These are phyloP conservation scores for Varanus salvator DNA, from an alignment of 2,113 vertebrate genomes.

Conservation along the genomic window DNA sequence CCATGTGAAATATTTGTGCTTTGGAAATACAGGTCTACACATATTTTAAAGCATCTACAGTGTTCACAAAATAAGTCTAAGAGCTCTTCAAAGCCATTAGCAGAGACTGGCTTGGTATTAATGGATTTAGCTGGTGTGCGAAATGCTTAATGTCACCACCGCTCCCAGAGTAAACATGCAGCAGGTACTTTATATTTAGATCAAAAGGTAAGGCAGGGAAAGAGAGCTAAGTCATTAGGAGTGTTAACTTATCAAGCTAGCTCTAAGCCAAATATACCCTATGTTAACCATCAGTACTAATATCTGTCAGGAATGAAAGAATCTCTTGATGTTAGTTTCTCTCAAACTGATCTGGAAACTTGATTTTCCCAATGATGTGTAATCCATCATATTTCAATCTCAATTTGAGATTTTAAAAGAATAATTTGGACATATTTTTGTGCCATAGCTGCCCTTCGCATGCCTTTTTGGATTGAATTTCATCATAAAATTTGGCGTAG, in stretches of 20 bases:
- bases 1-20: conserved; percentile 5
- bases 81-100: conserved; percentile 58
- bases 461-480: no score
- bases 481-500: no score
- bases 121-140: conserved; percentile 41
- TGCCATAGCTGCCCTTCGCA: no score
- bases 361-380: no score
- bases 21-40: neutral
- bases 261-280: rapidly evolving
- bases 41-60: conserved; percentile 29
- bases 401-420: neutral
- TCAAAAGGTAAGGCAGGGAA: conserved; percentile 13
- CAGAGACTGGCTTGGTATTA: conserved; percentile 40
- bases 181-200: conserved; percentile 47
- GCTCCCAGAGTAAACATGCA: conserved; percentile 48
- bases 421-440: no score
- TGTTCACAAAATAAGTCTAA: neutral
- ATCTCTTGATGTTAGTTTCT: no score
- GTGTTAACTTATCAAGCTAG: neutral
- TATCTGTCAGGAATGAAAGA: neutral
- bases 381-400: neutral
- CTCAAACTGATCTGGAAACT: no score
- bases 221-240: neutral
- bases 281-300: neutral
- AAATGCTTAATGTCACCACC: conserved; percentile 39